Conservation (phyloP, 1,140 invertebrate species). For the Sycophila sp. region DNA sequence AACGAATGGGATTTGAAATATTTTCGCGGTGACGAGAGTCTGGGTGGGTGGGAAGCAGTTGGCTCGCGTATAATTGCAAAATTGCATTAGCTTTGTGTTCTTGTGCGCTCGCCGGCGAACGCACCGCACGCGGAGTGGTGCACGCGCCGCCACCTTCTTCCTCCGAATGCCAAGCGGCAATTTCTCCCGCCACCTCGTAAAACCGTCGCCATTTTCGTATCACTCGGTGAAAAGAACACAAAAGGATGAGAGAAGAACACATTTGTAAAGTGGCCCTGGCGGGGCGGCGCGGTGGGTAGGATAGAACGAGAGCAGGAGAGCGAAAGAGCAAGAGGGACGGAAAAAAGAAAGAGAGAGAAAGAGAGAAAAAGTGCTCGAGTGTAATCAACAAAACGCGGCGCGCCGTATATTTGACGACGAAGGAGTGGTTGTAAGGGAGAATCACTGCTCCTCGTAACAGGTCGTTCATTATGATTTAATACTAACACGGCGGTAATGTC, state of each 20-base stretch:
- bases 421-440: constrained; percentile 50
- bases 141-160: not conserved
- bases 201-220: constrained; percentile 25
- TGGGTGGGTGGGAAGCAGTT: not conserved
- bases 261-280: constrained; percentile 27
- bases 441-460: constrained; percentile 57
- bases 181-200: constrained; percentile 24
- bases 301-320: not conserved
- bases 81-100: constrained; percentile 60
- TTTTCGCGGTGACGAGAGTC: constrained; percentile 46
- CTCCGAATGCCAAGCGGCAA: not conserved
- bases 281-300: not conserved
- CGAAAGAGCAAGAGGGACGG: not conserved
- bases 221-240: constrained; percentile 23
- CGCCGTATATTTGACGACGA: constrained; percentile 39
- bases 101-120: constrained; percentile 31
- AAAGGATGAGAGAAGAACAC: constrained; percentile 12
- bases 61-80: constrained; percentile 54
- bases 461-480: constrained; percentile 69
- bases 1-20: constrained; percentile 58
- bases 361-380: constrained; percentile 17
- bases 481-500: constrained; percentile 68
- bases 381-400: constrained; percentile 44
- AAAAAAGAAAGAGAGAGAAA: not conserved
- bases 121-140: not conserved